Base-by-base conservation (phyloP, 2,113 vertebrate species). In the Notiomystis cincta region DNA sequence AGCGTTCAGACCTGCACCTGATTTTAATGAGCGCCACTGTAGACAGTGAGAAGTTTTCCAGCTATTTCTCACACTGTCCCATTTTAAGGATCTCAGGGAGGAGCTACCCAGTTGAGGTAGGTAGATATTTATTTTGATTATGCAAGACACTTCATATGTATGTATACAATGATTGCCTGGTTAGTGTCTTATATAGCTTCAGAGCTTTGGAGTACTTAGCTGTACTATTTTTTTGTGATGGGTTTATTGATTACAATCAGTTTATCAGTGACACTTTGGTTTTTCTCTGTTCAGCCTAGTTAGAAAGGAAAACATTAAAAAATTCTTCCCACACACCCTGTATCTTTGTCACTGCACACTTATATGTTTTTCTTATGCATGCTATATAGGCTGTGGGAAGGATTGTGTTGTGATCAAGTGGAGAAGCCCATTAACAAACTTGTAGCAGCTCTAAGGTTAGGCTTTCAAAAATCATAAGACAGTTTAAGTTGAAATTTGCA, bases 21-120 rank as follows among this genome's bases (percentile, higher is more conserved):
- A 98, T 99, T 95, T 98, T 99, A 40, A 99, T 99, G 99, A 99
- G 99, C 6, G 99, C 99, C 91, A 99, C 99, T 2, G 99, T 99
- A 31, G 99, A 99, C 95, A 99, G 99, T 70, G 95, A 98, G 84
- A 99, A 99, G 92, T 99, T 99, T 95, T 99, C 99, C 83, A 98
- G 88, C 58, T 99, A 99, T 96, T 99, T 99, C 93, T 99, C 99
- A 96, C 99, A 98, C 96, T 99, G 99, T 89, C 99, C 99, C 5
- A 98, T 99, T 90, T 98, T 99, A 97, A 98, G 87, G 93, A 98
- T 99, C 87, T 99, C 99, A 0, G 99, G 99, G 82, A 98, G 99
- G 94, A 99, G 99, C 44, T 99, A 99, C 45, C 99, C 99, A 69
- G 99, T 99, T 78, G 98, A 99, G 98, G 99, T 99, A 82, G 92